Conservation (phyloP, 2,113 vertebrate species). For the Ellobius talpinus region DNA sequence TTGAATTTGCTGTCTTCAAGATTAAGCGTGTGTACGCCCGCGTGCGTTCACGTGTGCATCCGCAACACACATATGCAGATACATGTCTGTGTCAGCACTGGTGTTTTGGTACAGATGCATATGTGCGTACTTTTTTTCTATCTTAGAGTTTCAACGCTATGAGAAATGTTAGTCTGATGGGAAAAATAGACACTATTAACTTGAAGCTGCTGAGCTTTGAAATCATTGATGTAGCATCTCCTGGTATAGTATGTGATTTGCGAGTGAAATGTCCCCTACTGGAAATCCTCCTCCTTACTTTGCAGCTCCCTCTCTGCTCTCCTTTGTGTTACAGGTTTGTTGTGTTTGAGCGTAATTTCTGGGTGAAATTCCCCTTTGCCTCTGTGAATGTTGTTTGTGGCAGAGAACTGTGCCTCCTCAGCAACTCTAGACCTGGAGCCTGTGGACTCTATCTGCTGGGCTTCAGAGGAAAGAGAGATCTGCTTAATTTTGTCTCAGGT, state of each 20-base stretch:
- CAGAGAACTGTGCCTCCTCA: constrained; percentile 94
- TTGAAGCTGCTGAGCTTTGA: constrained; percentile 1
- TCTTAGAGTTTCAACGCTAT: background rate
- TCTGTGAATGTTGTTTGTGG: constrained; percentile 98
- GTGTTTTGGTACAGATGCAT: background rate
- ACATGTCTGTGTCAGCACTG: background rate
- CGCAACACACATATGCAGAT: background rate
- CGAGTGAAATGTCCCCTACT: constrained; percentile 57
- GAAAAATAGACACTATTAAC: constrained; percentile 53
- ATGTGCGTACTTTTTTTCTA: background rate
- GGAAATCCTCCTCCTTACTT: constrained; percentile 66
- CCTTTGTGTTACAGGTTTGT: constrained; percentile 88
- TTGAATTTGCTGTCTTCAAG: background rate
- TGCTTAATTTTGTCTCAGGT: constrained; percentile 95
- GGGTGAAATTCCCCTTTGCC: constrained; percentile 98
- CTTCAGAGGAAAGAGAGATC: constrained; percentile 96
- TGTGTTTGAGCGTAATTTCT: constrained; percentile 87
- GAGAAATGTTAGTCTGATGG: background rate
- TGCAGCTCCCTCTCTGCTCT: constrained; percentile 85
- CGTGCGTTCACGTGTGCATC: background rate
- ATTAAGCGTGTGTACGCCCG: background rate
- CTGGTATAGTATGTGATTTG: constrained; percentile 53
- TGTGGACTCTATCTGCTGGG: constrained; percentile 94
- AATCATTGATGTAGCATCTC: constrained; percentile 39
- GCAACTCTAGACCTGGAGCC: constrained; percentile 97